Evolutionary conservation across 2,797 vertebrate species (phyloP), one percentile per base, ranked within the genome.

Genomic region (Telmatherina bonti): DNA sequence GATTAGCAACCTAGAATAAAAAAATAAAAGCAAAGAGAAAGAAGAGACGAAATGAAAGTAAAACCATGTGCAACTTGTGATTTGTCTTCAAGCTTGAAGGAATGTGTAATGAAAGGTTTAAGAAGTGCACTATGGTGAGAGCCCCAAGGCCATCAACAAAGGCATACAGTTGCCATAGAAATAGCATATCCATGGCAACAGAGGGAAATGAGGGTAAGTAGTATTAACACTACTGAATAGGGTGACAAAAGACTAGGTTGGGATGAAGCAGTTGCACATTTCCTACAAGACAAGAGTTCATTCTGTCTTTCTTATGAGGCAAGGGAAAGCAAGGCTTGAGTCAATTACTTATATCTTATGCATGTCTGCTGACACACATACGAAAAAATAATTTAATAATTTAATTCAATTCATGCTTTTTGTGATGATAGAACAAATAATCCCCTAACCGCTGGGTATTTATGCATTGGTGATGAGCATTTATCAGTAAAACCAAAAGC

Each of bases 151-250:
- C 88, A 87, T 93, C 87, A 76, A 88, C 88, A 90, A 92, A 93
- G 89, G 84, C 86, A 85, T 88, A 69, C 78, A 83, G 94, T 95
- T 95, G 91, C 94, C 93, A 95, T 94, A 93, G 94, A 88, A 93
- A 95, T 95, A 92, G 76, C 83, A 93, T 94, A 93, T 92, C 94
- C 94, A 95, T 94, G 91, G 93, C 89, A 95, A 95, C 94, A 75
- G 88, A 86, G 72, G 85, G 73, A 83, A 84, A 84, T 67, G 80
- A 88, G 85, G 89, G 86, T 89, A 85, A 91, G 83, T 73, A 87
- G 83, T 91, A 94, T 92, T 91, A 93, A 91, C 84, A 85, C 84
- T 15, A 35, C 70, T 85, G 86, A 91, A 83, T 57, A 84, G 87
- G 90, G 85, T 88, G 90, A 91, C 85, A 92, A 88, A 91, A 47